A percentile compares a stretch with the other conserved stretches of the same genome.
Conservation (phyloP, 1,140 invertebrate species). For the Thereuonema tuberculata region DNA sequence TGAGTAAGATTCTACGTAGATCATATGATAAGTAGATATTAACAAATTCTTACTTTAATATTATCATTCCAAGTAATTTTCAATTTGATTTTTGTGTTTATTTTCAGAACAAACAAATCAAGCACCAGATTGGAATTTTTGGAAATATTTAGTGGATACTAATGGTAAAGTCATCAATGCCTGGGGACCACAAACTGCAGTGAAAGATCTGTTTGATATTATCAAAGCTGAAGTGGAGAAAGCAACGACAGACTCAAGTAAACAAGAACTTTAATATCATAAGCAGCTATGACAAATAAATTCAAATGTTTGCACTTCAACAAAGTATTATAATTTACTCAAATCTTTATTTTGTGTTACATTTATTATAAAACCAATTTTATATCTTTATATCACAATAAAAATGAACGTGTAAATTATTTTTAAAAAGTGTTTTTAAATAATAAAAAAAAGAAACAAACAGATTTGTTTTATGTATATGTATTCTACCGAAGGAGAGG, state of each 20-base stretch:
- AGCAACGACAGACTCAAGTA: too few species aligned
- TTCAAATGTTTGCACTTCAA: background rate
- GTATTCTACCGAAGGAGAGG: too few species aligned
- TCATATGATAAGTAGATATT: too few species aligned
- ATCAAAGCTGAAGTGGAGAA: slow-evolving; percentile 25
- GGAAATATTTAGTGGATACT: slow-evolving; percentile 38
- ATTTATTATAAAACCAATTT: too few species aligned
- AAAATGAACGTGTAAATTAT: too few species aligned
- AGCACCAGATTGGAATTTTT: slow-evolving; percentile 40
- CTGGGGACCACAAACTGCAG: slow-evolving; percentile 33
- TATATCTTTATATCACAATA: too few species aligned
- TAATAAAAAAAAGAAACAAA: too few species aligned
- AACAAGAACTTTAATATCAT: background rate
- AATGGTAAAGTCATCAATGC: slow-evolving; percentile 32
- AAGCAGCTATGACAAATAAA: background rate
- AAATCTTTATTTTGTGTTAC: background rate
- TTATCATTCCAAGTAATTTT: too few species aligned
- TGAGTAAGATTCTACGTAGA: too few species aligned
- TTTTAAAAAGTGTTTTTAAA: too few species aligned
- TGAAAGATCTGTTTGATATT: slow-evolving; percentile 32
- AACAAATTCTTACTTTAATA: too few species aligned
- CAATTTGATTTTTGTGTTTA: background rate
- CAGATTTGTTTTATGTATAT: too few species aligned
- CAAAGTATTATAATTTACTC: background rate
- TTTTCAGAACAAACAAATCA: slow-evolving; percentile 9